A percentile compares a stretch with the other conserved stretches of the same genome.
Evolutionary conservation across 1,140 invertebrate species (phyloP).

Genomic region (Sitodiplosis mosellana): DNA sequence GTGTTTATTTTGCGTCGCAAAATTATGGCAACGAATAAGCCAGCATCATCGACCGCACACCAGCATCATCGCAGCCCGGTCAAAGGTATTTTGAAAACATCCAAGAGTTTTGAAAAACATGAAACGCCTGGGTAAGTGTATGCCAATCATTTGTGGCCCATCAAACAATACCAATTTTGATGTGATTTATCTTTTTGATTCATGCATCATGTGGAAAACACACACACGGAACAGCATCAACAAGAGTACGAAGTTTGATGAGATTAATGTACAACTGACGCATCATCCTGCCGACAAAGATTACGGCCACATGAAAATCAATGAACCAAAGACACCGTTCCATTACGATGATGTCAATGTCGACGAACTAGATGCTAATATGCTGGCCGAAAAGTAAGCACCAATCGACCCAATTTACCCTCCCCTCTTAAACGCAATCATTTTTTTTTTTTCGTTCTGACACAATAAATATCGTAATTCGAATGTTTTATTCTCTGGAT

Average conservation of each 20-base stretch:
- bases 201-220: too few species aligned
- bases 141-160: not conserved
- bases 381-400: conserved; percentile 49
- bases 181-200: too few species aligned
- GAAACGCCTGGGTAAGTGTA: conserved; percentile 24
- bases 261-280: conserved; percentile 98
- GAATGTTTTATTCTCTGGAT: too few species aligned
- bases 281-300: conserved; percentile 96
- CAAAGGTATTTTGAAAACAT: conserved; percentile 84
- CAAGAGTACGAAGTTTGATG: conserved; percentile 87
- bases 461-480: too few species aligned
- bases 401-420: conserved; percentile 9
- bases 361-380: conserved; percentile 56
- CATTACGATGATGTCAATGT: conserved; percentile 41
- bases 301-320: conserved; percentile 99
- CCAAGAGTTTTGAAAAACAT: conserved; percentile 67
- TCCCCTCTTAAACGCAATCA: too few species aligned
- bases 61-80: conserved; percentile 32
- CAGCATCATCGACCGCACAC: too few species aligned
- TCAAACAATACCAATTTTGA: too few species aligned
- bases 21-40: too few species aligned
- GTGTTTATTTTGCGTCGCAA: too few species aligned
- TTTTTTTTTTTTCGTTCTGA: too few species aligned
- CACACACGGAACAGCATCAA: conserved; percentile 28
- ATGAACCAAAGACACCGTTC: conserved; percentile 95